Conservation (phyloP, 64 coral and sea anemone species). For the Anthopleura sola region DNA sequence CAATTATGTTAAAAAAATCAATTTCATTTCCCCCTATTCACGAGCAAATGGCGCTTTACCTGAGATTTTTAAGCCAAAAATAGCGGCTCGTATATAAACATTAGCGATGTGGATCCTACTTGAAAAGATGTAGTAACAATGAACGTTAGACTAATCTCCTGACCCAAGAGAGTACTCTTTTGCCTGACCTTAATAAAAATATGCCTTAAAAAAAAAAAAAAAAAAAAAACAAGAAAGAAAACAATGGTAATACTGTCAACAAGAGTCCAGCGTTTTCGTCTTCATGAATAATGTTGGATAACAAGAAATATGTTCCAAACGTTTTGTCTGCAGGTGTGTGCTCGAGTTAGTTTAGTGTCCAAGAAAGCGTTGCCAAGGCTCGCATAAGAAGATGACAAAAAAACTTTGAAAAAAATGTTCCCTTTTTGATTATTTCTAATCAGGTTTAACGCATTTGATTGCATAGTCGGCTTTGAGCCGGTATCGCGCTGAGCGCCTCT, state of each 20-base stretch:
- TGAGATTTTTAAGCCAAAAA: background rate
- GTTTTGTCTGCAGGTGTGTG: too few species aligned
- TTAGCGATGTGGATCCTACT: background rate
- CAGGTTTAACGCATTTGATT: background rate
- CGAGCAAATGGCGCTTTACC: background rate
- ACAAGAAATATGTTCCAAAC: background rate
- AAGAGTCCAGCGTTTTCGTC: background rate
- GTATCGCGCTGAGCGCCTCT: background rate
- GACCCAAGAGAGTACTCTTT: too few species aligned
- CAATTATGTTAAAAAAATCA: background rate
- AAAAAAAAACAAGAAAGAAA: background rate
- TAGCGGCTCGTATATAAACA: background rate
- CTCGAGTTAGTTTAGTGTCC: background rate
- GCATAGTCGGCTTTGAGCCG: background rate
- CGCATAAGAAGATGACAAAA: background rate
- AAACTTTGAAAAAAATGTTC: background rate
- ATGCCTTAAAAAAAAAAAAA: background rate
- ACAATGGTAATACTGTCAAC: background rate
- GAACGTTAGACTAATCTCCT: background rate
- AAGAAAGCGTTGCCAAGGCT: background rate
- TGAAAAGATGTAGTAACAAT: background rate
- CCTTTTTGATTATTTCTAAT: background rate
- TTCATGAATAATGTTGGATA: background rate
- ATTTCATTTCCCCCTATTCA: background rate
- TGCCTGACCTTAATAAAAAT: constrained; percentile 1